Base-by-base conservation (phyloP, 2,888 invertebrate species). In the Cataglyphis rosenhaueri region DNA sequence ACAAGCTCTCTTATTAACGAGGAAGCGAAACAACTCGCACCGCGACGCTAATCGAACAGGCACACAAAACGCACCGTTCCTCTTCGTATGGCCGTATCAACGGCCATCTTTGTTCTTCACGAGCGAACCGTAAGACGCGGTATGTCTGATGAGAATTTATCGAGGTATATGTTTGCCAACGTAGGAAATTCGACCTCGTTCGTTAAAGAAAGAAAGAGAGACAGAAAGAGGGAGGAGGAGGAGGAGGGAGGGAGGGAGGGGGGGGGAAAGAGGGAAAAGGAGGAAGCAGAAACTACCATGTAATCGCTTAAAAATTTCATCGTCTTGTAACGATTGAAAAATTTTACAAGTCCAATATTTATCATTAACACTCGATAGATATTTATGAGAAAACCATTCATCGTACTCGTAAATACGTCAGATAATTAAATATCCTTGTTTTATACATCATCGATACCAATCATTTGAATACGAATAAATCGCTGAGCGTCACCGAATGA, bases 11-110 rank as follows among this genome's bases (percentile, higher is more conserved):
- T 93, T 94, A 94, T 94, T 94, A 94, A 94, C 94, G 93, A 94
- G 94, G 94, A 94, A 94, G 92, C 94, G 94, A 94, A 94, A 94
- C 92, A 94, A 94, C 93, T 94, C 94, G 92, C 94, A 94, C 94
- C 86, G 88, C 81, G 85, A 78, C 91, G 94, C 93, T 94, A 94
- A 94, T 94, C 93, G 92, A 91, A 88, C 92, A 90, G 84, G 87
- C 90, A 94, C 87, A 94, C 92, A 93, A 73, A 89, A 87, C 89
- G 82, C 76, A 61, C 86, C 64, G 84, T 85, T 86, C 81, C 85
- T 88, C 84, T 85, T 12, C 74, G 82, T 38, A 61, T 25, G 59
- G 68, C 41, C 84, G 85, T 87, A 88, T 86, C 89, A 91, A 89
- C 92, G 89, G 90, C 90, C 91, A 92, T 92, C 91, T 92, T 92